Evolutionary conservation across 2,888 invertebrate genomes (phyloP), one percentile per base, ranked within the genome.

Genomic region (Choristoneura rosaceana): DNA sequence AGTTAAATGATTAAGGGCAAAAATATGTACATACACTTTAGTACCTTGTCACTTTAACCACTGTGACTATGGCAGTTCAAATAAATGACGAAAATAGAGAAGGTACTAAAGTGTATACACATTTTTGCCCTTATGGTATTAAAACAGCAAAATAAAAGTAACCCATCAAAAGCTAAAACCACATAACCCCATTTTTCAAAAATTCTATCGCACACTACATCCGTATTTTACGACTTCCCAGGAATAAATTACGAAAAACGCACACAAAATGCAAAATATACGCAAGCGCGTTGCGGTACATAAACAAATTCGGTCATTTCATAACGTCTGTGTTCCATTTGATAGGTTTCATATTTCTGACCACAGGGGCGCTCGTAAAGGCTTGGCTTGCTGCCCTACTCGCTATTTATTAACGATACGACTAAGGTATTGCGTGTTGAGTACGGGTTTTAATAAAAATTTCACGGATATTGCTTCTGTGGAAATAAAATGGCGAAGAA

Each of bases 331-430:
- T 80, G 82, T 83, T 79, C 84, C 82, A 85, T 86, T 84, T 85
- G 88, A 88, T 86, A 88, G 86, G 87, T 90, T 88, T 85, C 86
- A 90, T 90, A 89, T 87, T 84, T 88, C 83, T 86, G 87, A 81
- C 87, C 83, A 84, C 86, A 79, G 89, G 86, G 87, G 86, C 79
- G 76, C 71, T 84, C 87, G 84, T 87, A 87, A 87, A 89, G 78
- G 83, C 81, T 89, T 90, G 87, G 89, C 88, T 81, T 77, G 76
- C 78, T 88, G 87, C 89, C 88, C 84, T 82, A 79, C 76, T 70
- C 76, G 80, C 82, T 80, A 83, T 87, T 87, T 87, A 86, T 84
- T 84, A 84, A 84, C 80, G 79, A 77, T 75, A 80, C 78, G 71
- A 77, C 81, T 78, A 84, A 86, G 86, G 84, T 86, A 85, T 58